A percentile compares a stretch with the other conserved stretches of the same genome.
phyloP scores from a whole-genome alignment of 2,888 invertebrate genomes.

The Meiosimyza decipiens region DNA sequence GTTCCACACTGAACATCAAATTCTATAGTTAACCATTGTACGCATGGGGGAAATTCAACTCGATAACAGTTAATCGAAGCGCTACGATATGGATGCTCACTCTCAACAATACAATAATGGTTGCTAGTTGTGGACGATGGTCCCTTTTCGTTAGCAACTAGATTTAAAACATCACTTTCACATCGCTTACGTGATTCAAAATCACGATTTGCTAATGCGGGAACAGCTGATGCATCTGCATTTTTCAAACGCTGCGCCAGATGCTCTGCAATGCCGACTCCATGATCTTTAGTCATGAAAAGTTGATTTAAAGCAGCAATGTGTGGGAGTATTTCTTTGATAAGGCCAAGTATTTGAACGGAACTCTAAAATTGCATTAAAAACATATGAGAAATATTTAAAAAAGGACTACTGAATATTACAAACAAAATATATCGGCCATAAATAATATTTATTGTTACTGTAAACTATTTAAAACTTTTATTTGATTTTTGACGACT shows the following conservation, averaged over 20 bases:
- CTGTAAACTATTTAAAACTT: no score
- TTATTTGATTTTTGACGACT: no score
- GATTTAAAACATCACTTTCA: constrained; percentile 25
- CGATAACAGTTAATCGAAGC: constrained; percentile 85
- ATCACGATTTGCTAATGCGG: constrained; percentile 38
- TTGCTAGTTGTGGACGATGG: constrained; percentile 76
- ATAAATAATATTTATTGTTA: background rate
- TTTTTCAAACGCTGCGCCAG: constrained; percentile 39
- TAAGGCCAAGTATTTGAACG: constrained; percentile 85
- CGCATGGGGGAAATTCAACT: constrained; percentile 87
- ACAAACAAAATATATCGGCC: background rate
- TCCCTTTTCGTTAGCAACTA: constrained; percentile 14
- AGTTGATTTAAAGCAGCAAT: constrained; percentile 86
- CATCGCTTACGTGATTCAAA: constrained; percentile 33
- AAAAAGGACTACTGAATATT: background rate
- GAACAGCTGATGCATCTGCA: constrained; percentile 34
- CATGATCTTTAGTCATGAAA: constrained; percentile 60
- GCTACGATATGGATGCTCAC: constrained; percentile 96
- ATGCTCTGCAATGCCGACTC: constrained; percentile 40
- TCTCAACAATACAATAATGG: constrained; percentile 92
- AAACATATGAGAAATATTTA: background rate
- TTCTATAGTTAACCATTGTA: constrained; percentile 93
- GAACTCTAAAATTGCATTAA: constrained; percentile 73
- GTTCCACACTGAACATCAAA: constrained; percentile 94
- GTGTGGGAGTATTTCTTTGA: constrained; percentile 89